Conservation (phyloP, 1,140 invertebrate species). For the Drosophila dunni region DNA sequence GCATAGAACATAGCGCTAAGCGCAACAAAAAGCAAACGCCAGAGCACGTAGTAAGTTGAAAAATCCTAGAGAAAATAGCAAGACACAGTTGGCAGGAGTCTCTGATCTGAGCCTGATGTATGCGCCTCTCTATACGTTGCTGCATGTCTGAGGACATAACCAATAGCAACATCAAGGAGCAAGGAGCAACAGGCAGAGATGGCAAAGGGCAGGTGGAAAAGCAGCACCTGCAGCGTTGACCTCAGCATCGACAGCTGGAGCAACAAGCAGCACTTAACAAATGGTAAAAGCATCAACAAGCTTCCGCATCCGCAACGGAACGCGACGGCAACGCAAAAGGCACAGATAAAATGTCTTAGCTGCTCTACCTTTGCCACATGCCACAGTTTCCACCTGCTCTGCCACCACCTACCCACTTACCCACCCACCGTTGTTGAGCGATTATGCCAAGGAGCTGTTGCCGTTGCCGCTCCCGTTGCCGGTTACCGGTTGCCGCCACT, state of each 20-base stretch:
- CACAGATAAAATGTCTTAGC: constrained; percentile 79
- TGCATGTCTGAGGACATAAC: constrained; percentile 76
- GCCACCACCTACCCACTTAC: constrained; percentile 1
- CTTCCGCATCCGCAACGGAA: constrained; percentile 81
- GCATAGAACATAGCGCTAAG: constrained; percentile 26
- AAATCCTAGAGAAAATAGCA: constrained; percentile 66
- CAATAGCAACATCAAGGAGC: constrained; percentile 63
- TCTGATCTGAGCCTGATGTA: constrained; percentile 49
- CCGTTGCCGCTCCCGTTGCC: constrained; percentile 42
- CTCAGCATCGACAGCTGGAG: constrained; percentile 81
- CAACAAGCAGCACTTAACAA: constrained; percentile 83
- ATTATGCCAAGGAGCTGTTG: constrained; percentile 76
- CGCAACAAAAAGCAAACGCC: constrained; percentile 76
- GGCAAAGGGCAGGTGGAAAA: constrained; percentile 20
- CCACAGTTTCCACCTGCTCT: background rate
- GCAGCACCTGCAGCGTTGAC: constrained; percentile 73
- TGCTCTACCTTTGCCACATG: constrained; percentile 34
- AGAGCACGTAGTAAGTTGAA: constrained; percentile 73
- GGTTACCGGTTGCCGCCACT: constrained; percentile 60
- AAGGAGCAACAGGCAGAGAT: constrained; percentile 38
- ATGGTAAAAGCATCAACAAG: constrained; percentile 83
- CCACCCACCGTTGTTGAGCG: constrained; percentile 63
- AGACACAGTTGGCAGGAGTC: constrained; percentile 3
- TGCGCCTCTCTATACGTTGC: constrained; percentile 35
- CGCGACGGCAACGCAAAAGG: constrained; percentile 56